Evolutionary conservation across 1,140 invertebrate species (phyloP).

Genomic region (Andricus grossulariae): DNA sequence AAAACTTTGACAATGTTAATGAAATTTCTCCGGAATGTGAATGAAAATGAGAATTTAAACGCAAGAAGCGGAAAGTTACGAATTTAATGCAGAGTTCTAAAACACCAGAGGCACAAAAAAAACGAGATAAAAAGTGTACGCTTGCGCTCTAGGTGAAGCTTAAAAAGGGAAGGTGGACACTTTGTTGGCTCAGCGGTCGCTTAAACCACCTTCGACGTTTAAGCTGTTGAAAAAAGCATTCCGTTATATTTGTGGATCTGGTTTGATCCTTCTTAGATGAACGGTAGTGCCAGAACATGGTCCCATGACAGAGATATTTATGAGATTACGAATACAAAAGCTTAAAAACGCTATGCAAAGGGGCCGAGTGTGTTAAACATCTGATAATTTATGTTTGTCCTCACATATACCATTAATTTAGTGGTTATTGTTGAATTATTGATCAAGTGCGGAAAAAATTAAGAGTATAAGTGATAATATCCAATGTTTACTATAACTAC

Average conservation of each 20-base stretch:
- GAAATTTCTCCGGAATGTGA: too few relatives aligned
- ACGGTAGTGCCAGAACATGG: neutral
- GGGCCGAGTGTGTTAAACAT: neutral
- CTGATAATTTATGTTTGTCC: neutral
- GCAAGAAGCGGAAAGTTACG: too few relatives aligned
- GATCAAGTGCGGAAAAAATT: too few relatives aligned
- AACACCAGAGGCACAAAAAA: too few relatives aligned
- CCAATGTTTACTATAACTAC: too few relatives aligned
- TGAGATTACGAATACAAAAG: neutral
- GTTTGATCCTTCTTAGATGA: slow-evolving; percentile 5
- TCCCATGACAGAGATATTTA: neutral
- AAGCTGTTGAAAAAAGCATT: neutral
- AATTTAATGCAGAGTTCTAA: too few relatives aligned
- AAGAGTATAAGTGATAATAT: too few relatives aligned
- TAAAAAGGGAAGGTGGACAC: neutral
- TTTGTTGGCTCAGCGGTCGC: neutral
- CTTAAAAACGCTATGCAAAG: too few relatives aligned
- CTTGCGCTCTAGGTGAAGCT: neutral
- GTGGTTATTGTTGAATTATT: too few relatives aligned
- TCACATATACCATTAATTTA: neutral
- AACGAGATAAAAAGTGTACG: neutral
- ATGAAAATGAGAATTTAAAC: too few relatives aligned
- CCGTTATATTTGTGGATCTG: neutral
- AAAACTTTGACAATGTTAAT: too few relatives aligned
- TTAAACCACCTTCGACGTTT: neutral